Conservation (phyloP, 35 echinoderm and acorn worm genomes). For the Chiridota heheva region DNA sequence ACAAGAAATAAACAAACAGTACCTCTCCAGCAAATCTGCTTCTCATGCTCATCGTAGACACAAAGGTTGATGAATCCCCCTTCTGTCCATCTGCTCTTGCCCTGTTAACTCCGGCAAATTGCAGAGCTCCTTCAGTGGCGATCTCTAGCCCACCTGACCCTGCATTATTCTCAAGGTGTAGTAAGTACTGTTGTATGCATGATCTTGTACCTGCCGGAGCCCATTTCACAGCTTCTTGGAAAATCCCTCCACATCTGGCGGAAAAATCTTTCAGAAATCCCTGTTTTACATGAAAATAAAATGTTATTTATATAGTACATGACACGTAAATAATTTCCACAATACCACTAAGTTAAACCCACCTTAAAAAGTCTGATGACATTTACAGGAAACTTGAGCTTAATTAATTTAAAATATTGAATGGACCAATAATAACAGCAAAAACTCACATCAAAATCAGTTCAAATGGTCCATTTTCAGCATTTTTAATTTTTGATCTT, state of each 20-base stretch:
- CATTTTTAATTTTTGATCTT: too few species aligned
- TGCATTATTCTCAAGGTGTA: slow-evolving; percentile 58
- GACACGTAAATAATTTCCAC: too few species aligned
- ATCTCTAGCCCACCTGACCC: slow-evolving; percentile 68
- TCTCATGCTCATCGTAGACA: slow-evolving; percentile 81
- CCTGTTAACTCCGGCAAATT: slow-evolving; percentile 75
- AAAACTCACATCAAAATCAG: too few species aligned
- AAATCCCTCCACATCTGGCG: slow-evolving; percentile 89
- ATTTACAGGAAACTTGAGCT: too few species aligned
- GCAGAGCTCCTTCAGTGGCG: slow-evolving; percentile 80
- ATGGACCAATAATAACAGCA: too few species aligned
- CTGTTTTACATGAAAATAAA: slow-evolving; percentile 29
- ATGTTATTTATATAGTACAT: too few species aligned
- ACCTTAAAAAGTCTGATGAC: too few species aligned
- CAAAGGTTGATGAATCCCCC: slow-evolving; percentile 86
- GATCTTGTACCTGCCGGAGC: slow-evolving; percentile 76
- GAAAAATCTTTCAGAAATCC: slow-evolving; percentile 83
- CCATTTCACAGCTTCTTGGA: slow-evolving; percentile 94
- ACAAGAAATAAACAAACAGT: not conserved
- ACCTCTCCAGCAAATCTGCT: slow-evolving; percentile 97
- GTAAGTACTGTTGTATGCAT: slow-evolving; percentile 84
- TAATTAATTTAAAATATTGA: too few species aligned
- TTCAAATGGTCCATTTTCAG: too few species aligned
- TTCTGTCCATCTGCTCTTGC: slow-evolving; percentile 48
- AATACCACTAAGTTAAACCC: too few species aligned